phyloP scores from a whole-genome alignment of 2,888 invertebrate genomes.

The Acanthococcus lagerstroemiae region DNA sequence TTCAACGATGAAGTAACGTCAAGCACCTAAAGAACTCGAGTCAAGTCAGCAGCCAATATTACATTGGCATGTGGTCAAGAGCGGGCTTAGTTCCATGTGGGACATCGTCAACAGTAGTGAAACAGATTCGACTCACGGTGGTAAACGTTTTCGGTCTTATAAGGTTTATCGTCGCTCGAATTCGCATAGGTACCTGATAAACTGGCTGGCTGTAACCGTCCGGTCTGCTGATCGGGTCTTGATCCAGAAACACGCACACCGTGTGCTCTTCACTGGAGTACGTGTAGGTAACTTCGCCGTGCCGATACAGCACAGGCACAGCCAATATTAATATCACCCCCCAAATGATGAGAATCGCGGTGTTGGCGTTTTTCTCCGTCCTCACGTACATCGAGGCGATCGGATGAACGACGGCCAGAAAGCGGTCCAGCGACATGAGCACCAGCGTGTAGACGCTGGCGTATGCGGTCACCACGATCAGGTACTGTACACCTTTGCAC shows the following conservation, averaged over 20 bases:
- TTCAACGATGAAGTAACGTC: too few species aligned
- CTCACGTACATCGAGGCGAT: constrained; percentile 73
- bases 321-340: constrained; percentile 64
- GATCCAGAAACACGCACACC: constrained; percentile 57
- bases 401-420: constrained; percentile 87
- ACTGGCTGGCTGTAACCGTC: constrained; percentile 39
- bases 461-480: constrained; percentile 84
- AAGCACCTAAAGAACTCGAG: too few species aligned
- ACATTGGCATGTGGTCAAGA: too few species aligned
- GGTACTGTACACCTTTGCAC: constrained; percentile 84
- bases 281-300: constrained; percentile 60
- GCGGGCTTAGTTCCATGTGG: too few species aligned
- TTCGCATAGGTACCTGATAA: constrained; percentile 41
- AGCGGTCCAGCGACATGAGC: constrained; percentile 84
- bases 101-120: too few species aligned
- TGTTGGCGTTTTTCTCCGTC: constrained; percentile 68
- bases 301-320: constrained; percentile 66
- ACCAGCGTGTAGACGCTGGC: constrained; percentile 89
- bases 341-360: constrained; percentile 72
- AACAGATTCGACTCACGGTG: too few species aligned
- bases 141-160: too few species aligned
- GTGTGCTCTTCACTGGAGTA: constrained; percentile 55
- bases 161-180: too few species aligned
- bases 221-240: constrained; percentile 38
- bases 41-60: too few species aligned